phyloP scores from a whole-genome alignment of 2,888 invertebrate genomes.

The Busseola fusca region DNA sequence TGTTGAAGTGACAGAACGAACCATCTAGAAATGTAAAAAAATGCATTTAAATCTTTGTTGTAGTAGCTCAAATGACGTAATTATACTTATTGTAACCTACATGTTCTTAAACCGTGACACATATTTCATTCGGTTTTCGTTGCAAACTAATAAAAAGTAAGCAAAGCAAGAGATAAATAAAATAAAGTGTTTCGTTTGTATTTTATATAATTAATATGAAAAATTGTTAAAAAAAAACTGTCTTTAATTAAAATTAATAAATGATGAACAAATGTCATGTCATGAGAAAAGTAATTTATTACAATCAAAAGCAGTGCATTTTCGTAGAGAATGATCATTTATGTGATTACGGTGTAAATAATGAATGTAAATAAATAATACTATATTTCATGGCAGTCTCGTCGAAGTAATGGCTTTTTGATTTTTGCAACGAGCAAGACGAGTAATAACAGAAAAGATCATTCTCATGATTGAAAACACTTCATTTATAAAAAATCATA shows the following conservation, averaged over 20 bases:
- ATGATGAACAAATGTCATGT: constrained; percentile 75
- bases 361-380: constrained; percentile 68
- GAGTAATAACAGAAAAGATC: constrained; percentile 52
- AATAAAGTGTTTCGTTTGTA: constrained; percentile 71
- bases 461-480: constrained; percentile 47
- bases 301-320: constrained; percentile 73
- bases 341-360: constrained; percentile 60
- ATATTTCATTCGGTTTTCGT: constrained; percentile 31
- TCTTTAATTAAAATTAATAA: constrained; percentile 83
- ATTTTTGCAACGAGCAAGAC: constrained; percentile 50
- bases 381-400: constrained; percentile 65
- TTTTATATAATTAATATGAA: constrained; percentile 87
- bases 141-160: constrained; percentile 22
- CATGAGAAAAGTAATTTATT: constrained; percentile 74
- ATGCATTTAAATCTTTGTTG: constrained; percentile 1
- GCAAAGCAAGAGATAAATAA: constrained; percentile 59
- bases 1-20: constrained; percentile 7
- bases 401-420: constrained; percentile 55
- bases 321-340: constrained; percentile 59
- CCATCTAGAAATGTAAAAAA: constrained; percentile 27
- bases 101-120: constrained; percentile 41
- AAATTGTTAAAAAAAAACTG: constrained; percentile 84
- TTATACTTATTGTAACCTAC: constrained; percentile 32
- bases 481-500: constrained; percentile 59
- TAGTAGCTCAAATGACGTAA: constrained; percentile 28